A percentile compares a stretch with the other conserved stretches of the same genome.
phyloP scores from a whole-genome alignment of 2,888 invertebrate species.

The Diarsia mendica region DNA sequence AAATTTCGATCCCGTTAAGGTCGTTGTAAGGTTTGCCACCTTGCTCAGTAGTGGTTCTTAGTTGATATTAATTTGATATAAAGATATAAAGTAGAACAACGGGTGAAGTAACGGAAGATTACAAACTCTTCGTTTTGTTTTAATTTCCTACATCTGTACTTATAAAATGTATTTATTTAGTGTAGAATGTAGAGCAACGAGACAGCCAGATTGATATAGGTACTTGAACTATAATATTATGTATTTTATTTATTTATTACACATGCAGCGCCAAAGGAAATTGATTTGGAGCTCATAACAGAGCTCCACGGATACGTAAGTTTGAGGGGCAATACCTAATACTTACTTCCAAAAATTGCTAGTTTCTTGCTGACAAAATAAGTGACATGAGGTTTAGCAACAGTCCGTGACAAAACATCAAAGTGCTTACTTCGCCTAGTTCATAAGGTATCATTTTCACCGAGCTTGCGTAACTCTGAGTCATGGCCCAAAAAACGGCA shows the following conservation, averaged over 20 bases:
- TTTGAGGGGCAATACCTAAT: not conserved
- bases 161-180: not conserved
- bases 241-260: not conserved
- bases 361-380: slow-evolving; percentile 22
- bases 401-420: slow-evolving; percentile 49
- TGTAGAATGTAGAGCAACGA: slow-evolving; percentile 21
- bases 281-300: not conserved
- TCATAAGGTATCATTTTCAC: slow-evolving; percentile 67
- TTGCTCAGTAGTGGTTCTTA: not conserved
- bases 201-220: not conserved
- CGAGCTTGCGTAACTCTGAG: slow-evolving; percentile 65
- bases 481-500: slow-evolving; percentile 68
- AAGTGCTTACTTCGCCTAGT: slow-evolving; percentile 58
- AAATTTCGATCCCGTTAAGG: not conserved
- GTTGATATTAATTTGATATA: slow-evolving; percentile 8
- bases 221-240: not conserved
- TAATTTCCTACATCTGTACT: not conserved
- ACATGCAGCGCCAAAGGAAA: not conserved
- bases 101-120: slow-evolving; percentile 8
- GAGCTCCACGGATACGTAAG: not conserved
- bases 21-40: not conserved
- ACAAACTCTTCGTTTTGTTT: slow-evolving; percentile 15
- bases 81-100: slow-evolving; percentile 8
- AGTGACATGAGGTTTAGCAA: slow-evolving; percentile 37
- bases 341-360: slow-evolving; percentile 2